phyloP scores from a whole-genome alignment of 2,888 invertebrate genomes.

The Spilosoma lubricipeda region DNA sequence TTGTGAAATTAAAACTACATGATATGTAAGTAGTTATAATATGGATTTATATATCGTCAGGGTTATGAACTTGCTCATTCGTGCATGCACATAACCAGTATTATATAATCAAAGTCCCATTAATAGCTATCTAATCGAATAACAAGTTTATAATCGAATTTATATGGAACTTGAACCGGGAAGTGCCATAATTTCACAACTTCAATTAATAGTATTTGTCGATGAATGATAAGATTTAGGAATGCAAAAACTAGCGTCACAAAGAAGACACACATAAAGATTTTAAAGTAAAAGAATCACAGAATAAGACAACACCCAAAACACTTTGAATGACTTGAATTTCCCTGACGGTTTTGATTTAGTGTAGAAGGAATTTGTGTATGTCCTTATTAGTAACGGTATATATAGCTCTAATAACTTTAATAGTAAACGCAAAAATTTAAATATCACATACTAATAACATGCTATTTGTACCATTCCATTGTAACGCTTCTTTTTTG shows the following conservation, averaged over 20 bases:
- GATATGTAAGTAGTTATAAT: not conserved
- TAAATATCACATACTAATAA: not conserved
- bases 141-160: not conserved
- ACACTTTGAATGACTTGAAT: not conserved
- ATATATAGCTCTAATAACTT: not conserved
- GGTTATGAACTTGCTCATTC: not conserved
- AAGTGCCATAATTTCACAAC: not conserved
- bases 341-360: not conserved
- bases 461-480: not conserved
- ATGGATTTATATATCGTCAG: not conserved
- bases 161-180: not conserved
- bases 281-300: not conserved
- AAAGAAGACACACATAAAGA: not conserved
- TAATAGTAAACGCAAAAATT: constrained; percentile 9
- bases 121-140: not conserved
- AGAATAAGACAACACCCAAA: not conserved
- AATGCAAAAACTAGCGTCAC: not conserved
- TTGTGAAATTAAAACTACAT: not conserved
- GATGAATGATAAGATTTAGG: not conserved
- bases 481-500: not conserved
- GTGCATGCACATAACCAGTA: not conserved
- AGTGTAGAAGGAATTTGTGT: not conserved
- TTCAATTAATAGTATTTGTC: not conserved
- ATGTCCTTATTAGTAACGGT: not conserved
- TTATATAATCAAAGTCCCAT: not conserved